phyloP scores from a whole-genome alignment of 2,888 invertebrate species.

The Chaitophorus viminalis region DNA sequence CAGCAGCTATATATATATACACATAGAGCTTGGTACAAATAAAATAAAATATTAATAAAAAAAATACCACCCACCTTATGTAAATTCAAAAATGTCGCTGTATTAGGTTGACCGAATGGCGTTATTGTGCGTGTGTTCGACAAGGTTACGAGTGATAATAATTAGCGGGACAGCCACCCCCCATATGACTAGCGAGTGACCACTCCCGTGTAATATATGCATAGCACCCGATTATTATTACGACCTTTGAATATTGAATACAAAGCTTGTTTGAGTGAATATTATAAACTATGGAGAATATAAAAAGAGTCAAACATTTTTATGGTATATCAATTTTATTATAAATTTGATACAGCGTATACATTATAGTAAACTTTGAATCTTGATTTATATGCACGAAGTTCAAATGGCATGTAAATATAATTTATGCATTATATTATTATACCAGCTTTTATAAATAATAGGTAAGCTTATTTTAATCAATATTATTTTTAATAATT shows the following conservation, averaged over 20 bases:
- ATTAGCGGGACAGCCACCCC: neutral
- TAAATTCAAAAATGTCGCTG: conserved; percentile 24
- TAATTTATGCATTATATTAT: neutral
- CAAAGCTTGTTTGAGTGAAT: neutral
- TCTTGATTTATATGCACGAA: neutral
- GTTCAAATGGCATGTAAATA: neutral
- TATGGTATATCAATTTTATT: neutral
- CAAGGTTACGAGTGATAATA: conserved; percentile 5
- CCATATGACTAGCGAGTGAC: neutral
- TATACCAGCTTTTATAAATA: neutral
- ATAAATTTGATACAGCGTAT: neutral
- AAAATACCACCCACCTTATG: conserved; percentile 38
- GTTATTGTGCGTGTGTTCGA: conserved; percentile 11
- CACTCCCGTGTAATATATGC: neutral
- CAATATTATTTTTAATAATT: neutral
- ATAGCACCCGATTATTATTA: neutral
- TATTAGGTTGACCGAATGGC: conserved; percentile 8
- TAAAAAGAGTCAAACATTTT: neutral
- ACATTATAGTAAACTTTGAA: neutral
- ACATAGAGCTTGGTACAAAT: neutral
- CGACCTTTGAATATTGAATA: neutral
- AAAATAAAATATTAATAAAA: conserved; percentile 3
- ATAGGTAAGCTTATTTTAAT: neutral
- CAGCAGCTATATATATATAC: neutral
- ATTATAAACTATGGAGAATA: neutral